Base-by-base conservation (phyloP, 2,888 invertebrate species). In the Apantesis nais region DNA sequence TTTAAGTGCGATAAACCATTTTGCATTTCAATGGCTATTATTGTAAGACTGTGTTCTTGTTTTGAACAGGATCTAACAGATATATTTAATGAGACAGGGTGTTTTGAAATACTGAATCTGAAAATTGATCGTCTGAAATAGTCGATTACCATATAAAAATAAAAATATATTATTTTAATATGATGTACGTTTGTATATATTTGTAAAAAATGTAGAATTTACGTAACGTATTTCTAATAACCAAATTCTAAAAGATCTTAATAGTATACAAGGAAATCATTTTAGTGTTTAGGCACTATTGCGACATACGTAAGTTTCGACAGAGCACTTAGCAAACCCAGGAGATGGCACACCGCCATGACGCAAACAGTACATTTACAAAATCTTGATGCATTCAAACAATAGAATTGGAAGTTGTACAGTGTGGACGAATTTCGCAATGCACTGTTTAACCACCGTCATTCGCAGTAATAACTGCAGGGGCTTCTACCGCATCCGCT, bases 401-500 rank as follows among this genome's bases (percentile, higher is more conserved):
- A 93, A 93, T 92, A 82, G 89, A 89, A 90, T 88, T 87, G 89
- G 85, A 86, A 86, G 86, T 85, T 86, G 86, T 84, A 85, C 83
- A 84, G 81, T 83, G 84, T 88, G 79, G 81, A 81, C 81, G 83
- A 80, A 86, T 92, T 89, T 91, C 84, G 89, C 89, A 91, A 93
- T 77, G 74, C 74, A 71, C 72, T 75, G 75, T 75, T 76, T 71
- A 70, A 55, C 64, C 37, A 61, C 69, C 63, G 63, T 48, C 66
- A 41, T 61, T 60, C 58, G 62, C 67, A 74, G 81, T 83, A 85
- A 85, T 76, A 72, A 72, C 77, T 65, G 72, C 77, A 74, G 70
- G 76, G 72, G 81, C 78, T 67, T 76, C 74, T 74, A 73, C 72
- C 77, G 81, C 81, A 86, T 89, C 90, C 89, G 88, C 77, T 84